Conservation (phyloP, 2,888 invertebrate genomes). For the Cordilura impudica region DNA sequence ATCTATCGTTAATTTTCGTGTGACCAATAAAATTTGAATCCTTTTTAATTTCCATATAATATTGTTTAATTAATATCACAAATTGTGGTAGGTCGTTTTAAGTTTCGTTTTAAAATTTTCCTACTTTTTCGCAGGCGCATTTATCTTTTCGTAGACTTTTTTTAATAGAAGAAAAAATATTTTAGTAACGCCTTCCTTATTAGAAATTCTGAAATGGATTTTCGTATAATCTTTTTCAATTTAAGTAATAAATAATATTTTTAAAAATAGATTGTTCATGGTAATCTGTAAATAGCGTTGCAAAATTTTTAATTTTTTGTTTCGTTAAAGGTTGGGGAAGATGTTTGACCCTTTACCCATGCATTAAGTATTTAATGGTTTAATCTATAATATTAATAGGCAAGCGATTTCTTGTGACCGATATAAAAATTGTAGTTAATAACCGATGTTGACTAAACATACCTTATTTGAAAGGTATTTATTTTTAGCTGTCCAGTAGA, state of each 20-base stretch:
- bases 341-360: too few relatives aligned
- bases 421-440: too few relatives aligned
- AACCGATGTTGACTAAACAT: too few relatives aligned
- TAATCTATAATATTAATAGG: too few relatives aligned
- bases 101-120: background rate
- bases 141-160: background rate
- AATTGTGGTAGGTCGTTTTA: conserved; percentile 51
- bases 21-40: conserved; percentile 50
- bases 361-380: too few relatives aligned
- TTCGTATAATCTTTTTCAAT: background rate
- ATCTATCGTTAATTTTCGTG: conserved; percentile 39
- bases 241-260: background rate
- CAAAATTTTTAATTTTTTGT: background rate
- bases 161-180: too few relatives aligned
- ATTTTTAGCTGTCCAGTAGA: too few relatives aligned
- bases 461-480: too few relatives aligned
- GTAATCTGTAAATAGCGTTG: background rate
- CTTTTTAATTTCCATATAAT: background rate
- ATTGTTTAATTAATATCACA: conserved; percentile 14
- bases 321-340: background rate
- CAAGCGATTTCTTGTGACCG: too few relatives aligned
- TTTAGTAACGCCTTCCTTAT: background rate
- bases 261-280: background rate
- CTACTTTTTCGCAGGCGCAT: background rate
- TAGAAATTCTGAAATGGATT: background rate